Percentiles rank a stretch among this genome's conserved stretches.
phyloP scores from a whole-genome alignment of 2,113 vertebrate species.

The Myotis yumanensis region DNA sequence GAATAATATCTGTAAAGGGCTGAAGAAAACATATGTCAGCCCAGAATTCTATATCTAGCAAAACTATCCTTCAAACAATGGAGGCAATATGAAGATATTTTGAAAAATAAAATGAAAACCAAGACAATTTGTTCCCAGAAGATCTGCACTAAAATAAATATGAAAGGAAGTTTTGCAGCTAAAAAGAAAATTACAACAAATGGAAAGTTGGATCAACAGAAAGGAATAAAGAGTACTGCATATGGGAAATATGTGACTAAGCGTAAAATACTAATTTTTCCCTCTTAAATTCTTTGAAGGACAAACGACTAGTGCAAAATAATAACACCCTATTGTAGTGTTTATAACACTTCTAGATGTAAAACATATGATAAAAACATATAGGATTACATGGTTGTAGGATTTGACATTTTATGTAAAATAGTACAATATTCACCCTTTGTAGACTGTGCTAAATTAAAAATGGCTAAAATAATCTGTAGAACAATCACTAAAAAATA shows the following conservation, averaged over 20 bases:
- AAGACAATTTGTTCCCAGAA: too few relatives aligned
- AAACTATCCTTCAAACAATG: background rate
- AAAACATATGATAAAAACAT: background rate
- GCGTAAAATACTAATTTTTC: background rate
- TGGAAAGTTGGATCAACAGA: background rate
- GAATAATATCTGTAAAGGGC: background rate
- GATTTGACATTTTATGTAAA: background rate
- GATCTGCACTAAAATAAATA: too few relatives aligned
- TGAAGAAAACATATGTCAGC: background rate
- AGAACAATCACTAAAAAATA: background rate
- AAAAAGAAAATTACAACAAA: background rate
- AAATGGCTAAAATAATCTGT: background rate
- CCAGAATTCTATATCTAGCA: background rate
- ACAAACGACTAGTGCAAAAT: background rate
- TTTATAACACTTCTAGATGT: background rate
- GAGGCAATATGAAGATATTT: background rate
- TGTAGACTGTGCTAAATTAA: background rate
- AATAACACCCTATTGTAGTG: background rate
- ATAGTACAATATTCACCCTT: background rate
- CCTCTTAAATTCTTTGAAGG: background rate
- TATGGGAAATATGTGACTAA: fast-evolving
- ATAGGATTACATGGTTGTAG: background rate
- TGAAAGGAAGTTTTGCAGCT: background rate
- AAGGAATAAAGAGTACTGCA: too few relatives aligned
- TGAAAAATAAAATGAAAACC: background rate